Base-by-base conservation (phyloP, 2,113 vertebrate genomes). In the Oceanites oceanicus region DNA sequence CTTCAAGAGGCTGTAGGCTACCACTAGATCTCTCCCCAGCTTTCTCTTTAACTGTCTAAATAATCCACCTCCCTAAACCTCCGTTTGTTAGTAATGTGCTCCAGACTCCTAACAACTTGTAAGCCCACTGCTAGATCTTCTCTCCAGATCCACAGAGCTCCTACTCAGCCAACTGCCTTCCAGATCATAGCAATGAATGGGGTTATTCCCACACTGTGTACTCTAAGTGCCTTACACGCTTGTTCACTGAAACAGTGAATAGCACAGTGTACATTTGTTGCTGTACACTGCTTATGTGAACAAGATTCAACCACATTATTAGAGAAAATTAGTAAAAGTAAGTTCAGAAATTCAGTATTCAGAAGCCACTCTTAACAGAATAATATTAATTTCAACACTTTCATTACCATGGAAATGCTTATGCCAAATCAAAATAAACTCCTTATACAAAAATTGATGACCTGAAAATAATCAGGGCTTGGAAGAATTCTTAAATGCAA, bases 401-500 rank as follows among this genome's bases (percentile, higher is more conserved):
- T 68, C 10, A 32, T 75, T 66, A 84, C 56, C n/a, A 93, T 13
- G 5, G 32, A 86, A 88, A 61, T 45, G 47, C 13, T 91, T 89
- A 75, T 19, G 20, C 26, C 72, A 72, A 92, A 89, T 42, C 11
- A 92, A 95, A 94, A 72, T 65, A 85, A 95, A 92, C 16, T 88
- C 25, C 26, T 93, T 65, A 56, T 20, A 53, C 2, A 92, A 92
- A 88, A 88, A 65, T 4, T 30, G 59, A 68, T 59, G 45, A 92
- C 26, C 36, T 55, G 50, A 96, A 97, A 86, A 86, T 71, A 94
- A 90, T 23, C 20, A 44, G 50, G 30, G 36, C 47, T 85, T 68
- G 23, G 56, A 76, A 89, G 22, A 92, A 82, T 70, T 86, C 70
- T 85, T 87, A 89, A 96, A 94, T 22, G 36, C 42, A 94, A 89